These are phyloP conservation scores for Leptopterna dolabrata DNA, from an alignment of 2,888 invertebrate species.

Conservation along the genomic window DNA sequence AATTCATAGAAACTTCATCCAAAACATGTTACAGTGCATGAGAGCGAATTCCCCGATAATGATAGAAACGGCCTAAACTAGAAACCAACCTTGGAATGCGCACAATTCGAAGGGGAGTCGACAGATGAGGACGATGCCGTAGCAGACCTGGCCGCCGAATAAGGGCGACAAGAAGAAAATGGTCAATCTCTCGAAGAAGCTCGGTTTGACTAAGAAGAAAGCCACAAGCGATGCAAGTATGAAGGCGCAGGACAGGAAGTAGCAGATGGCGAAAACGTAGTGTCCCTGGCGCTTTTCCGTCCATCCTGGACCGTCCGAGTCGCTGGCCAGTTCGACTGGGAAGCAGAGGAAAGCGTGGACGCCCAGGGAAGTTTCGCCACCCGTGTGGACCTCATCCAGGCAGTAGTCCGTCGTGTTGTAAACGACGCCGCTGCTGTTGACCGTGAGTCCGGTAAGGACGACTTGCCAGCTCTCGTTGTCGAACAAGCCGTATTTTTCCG, in stretches of 20 bases:
- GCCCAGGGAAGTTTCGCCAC: not conserved
- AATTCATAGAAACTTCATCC: no score
- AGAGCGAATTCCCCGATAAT: no score
- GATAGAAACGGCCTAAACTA: no score
- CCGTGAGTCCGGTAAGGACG: not conserved
- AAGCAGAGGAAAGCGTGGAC: conserved; percentile 37
- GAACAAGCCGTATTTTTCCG: conserved; percentile 30
- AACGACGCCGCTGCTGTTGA: not conserved
- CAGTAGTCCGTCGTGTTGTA: conserved; percentile 31
- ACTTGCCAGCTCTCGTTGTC: conserved; percentile 48
- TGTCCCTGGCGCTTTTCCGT: not conserved
- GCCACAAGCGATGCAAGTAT: conserved; percentile 29
- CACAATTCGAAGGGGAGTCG: not conserved
- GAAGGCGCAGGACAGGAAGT: conserved; percentile 39
- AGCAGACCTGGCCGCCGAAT: conserved; percentile 37
- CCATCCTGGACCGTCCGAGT: not conserved
- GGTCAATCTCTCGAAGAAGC: not conserved
- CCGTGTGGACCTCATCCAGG: conserved; percentile 15
- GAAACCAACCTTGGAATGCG: conserved; percentile 16
- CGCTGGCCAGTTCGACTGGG: not conserved
- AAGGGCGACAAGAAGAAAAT: conserved; percentile 29
- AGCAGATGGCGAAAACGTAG: conserved; percentile 40
- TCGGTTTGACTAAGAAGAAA: conserved; percentile 23
- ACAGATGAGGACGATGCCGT: conserved; percentile 8
- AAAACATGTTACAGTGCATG: no score